phyloP scores from a whole-genome alignment of 2,888 invertebrate genomes.

The Aethes cnicana region DNA sequence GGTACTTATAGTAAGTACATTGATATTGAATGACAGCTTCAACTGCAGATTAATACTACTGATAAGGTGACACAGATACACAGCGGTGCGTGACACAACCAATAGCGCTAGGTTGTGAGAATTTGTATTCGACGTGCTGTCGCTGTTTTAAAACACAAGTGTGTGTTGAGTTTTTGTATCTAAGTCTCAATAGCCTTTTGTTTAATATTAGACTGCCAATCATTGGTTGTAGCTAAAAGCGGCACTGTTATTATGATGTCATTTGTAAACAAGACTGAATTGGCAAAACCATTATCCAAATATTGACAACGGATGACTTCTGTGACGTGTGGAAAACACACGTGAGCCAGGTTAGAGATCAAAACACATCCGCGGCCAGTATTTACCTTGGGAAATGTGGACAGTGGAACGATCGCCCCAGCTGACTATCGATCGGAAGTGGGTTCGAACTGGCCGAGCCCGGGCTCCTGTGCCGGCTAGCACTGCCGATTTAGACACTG shows the following conservation, averaged over 20 bases:
- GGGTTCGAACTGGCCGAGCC: conserved; percentile 14
- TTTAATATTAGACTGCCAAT: too few relatives aligned
- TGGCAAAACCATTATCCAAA: too few relatives aligned
- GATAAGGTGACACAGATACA: conserved; percentile 23
- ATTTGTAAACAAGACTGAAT: too few relatives aligned
- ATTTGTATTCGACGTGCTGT: conserved; percentile 1
- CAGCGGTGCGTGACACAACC: conserved; percentile 12
- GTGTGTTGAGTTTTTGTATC: too few relatives aligned
- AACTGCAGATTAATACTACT: conserved; percentile 14
- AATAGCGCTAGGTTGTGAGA: conserved; percentile 1
- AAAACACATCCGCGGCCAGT: conserved; percentile 17
- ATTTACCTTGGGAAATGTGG: conserved; percentile 25
- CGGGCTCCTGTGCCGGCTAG: neutral
- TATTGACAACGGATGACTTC: too few relatives aligned
- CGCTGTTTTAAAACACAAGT: neutral
- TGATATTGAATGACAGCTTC: conserved; percentile 1
- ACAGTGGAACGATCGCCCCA: conserved; percentile 5
- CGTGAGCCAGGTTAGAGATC: too few relatives aligned
- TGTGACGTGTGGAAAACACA: too few relatives aligned
- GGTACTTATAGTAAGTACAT: too few relatives aligned
- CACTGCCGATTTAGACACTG: conserved; percentile 26
- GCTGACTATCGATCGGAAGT: conserved; percentile 29
- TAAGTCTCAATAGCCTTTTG: too few relatives aligned
- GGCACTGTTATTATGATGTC: too few relatives aligned
- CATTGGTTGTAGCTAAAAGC: too few relatives aligned